Evolutionary conservation across 2,888 invertebrate species (phyloP), one percentile per base, ranked within the genome.

Genomic region (Papilio gigon): DNA sequence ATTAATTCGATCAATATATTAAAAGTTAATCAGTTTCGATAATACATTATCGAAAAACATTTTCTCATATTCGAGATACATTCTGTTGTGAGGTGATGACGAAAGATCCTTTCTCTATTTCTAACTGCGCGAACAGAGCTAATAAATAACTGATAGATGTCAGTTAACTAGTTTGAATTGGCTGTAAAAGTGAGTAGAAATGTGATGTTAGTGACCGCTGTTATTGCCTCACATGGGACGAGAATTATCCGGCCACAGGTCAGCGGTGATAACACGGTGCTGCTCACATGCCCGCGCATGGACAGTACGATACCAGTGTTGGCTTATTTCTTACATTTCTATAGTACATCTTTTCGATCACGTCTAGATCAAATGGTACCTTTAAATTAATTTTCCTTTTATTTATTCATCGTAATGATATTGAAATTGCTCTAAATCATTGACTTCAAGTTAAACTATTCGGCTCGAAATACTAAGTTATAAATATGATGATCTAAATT

Each of bases 221-320:
- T 77, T 83, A 83, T 89, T 89, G 86, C 87, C 82, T 86, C 86
- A 88, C 86, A 85, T 73, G 79, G 81, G 80, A 78, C 86, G 79
- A 88, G 87, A 85, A 86, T 85, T 85, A 82, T 84, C 89, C 80
- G 88, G 89, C 83, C 88, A 85, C 75, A 81, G 81, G 88, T 89
- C 87, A 84, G 71, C 80, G 75, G 75, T 72, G 90, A 90, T 90
- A 90, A 84, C 81, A 72, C 80, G 79, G 79, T 84, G 85, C 82
- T 81, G 79, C 72, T 75, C 79, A 74, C 79, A 80, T 76, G 79
- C 77, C 27, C 27, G 77, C 58, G 33, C 53, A n/a, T 76, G 77
- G 80, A 82, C 82, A 81, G 80, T 79, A 74, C 75, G 77, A 76
- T 75, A 75, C 76, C 74, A 80, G 78, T 75, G 73, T 75, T 64